phyloP scores from a whole-genome alignment of 1,140 invertebrate genomes.

The Choristoneura fumiferana region DNA sequence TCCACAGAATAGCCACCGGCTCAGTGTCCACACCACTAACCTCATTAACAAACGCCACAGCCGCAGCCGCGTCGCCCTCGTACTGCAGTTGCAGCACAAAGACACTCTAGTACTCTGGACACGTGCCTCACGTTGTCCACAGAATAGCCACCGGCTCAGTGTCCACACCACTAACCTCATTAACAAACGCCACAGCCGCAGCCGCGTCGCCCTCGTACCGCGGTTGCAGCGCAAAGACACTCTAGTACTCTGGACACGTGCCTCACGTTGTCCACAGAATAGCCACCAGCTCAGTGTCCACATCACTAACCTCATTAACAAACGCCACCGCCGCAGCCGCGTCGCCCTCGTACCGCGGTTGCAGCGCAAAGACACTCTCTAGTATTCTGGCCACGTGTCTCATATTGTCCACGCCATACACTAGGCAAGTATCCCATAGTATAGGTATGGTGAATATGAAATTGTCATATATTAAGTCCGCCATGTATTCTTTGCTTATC shows the following conservation, averaged over 20 bases:
- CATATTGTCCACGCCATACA: conserved; percentile 85
- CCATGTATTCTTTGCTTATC: conserved; percentile 82
- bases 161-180: conserved; percentile 49
- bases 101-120: conserved; percentile 81
- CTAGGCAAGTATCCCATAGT: conserved; percentile 86
- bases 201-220: conserved; percentile 84
- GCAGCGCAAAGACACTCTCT: conserved; percentile 82
- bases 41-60: conserved; percentile 78
- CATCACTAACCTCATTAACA: conserved; percentile 67
- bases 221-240: conserved; percentile 84
- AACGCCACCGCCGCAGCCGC: conserved; percentile 79
- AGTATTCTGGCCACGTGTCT: conserved; percentile 82
- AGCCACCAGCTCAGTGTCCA: background rate
- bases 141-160: background rate
- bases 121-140: conserved; percentile 76
- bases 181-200: conserved; percentile 79
- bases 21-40: conserved; percentile 32
- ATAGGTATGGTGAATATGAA: conserved; percentile 90
- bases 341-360: conserved; percentile 86
- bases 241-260: conserved; percentile 82
- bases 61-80: conserved; percentile 79
- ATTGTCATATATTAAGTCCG: conserved; percentile 87
- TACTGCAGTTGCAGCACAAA: conserved; percentile 83
- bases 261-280: conserved; percentile 29
- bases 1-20: conserved; percentile 11